A percentile compares a stretch with the other conserved stretches of the same genome.
These are phyloP conservation scores for Phodopus roborovskii DNA, from an alignment of 2,113 vertebrate genomes.

Conservation along the genomic window DNA sequence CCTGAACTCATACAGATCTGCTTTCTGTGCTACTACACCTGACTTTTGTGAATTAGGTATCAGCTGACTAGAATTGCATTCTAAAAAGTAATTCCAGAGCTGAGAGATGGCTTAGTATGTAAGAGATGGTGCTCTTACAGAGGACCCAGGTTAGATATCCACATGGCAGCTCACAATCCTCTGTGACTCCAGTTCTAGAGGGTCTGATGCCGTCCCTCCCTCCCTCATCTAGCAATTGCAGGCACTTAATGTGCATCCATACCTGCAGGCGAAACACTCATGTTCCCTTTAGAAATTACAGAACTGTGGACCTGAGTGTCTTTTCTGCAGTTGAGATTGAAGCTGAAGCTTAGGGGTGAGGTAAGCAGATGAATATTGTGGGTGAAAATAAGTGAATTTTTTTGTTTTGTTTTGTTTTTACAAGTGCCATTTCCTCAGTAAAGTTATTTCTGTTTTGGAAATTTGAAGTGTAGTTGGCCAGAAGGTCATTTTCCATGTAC, in stretches of 20 bases:
- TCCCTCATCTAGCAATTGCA: no score
- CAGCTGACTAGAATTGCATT: conserved; percentile 46
- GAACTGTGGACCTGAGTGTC: conserved; percentile 4
- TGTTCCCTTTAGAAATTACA: not conserved
- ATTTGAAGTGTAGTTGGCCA: conserved; percentile 33
- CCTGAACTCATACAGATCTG: not conserved
- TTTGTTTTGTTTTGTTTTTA: conserved; percentile 42
- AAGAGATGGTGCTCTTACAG: not conserved
- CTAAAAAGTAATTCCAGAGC: conserved; percentile 53
- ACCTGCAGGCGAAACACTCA: not conserved
- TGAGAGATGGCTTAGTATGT: not conserved
- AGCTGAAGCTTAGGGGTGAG: conserved; percentile 41
- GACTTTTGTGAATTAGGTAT: conserved; percentile 41
- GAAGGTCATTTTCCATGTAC: conserved; percentile 28
- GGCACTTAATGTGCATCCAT: not conserved
- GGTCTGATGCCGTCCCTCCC: not conserved
- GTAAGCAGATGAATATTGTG: conserved; percentile 33
- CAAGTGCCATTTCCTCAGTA: conserved; percentile 5
- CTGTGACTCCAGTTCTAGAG: not conserved
- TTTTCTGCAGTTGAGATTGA: conserved; percentile 6
- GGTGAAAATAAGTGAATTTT: conserved; percentile 41
- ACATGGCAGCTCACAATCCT: no score
- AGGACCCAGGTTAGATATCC: not conserved
- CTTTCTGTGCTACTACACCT: not conserved
- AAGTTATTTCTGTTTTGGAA: conserved; percentile 60